Conservation (phyloP, 2,797 vertebrate genomes). For the Diceros bicornis region DNA sequence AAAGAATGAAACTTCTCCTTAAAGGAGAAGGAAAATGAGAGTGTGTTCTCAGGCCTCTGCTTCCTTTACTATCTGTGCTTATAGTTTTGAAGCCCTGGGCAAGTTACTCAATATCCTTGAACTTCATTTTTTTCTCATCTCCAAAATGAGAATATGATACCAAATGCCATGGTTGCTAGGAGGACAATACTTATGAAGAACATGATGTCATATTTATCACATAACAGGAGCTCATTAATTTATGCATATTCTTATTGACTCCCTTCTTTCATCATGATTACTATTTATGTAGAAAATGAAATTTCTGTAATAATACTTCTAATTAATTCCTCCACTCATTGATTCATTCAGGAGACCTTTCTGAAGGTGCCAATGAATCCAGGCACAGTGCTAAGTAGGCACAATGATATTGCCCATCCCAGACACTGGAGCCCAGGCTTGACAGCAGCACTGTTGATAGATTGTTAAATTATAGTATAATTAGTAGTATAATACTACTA, state of each 20-base stretch:
- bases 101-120: background rate
- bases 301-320: background rate
- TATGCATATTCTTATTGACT: background rate
- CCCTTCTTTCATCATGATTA: background rate
- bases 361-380: background rate
- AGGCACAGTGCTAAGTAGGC: background rate
- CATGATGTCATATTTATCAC: background rate
- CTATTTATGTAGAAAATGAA: background rate
- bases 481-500: no score
- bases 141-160: background rate
- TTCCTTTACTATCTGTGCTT: background rate
- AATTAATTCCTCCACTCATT: background rate
- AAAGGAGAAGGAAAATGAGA: slow-evolving; percentile 57
- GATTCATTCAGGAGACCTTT: background rate
- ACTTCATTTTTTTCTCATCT: background rate
- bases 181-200: background rate
- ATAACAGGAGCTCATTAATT: background rate
- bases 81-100: background rate
- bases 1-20: slow-evolving; percentile 54
- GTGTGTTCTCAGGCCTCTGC: background rate
- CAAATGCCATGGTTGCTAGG: background rate
- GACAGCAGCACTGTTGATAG: no score
- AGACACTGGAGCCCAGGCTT: background rate
- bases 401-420: background rate
- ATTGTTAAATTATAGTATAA: background rate